Evolutionary conservation across 1,140 invertebrate species (phyloP).

Genomic region (Trichomalopsis sarcophagae): DNA sequence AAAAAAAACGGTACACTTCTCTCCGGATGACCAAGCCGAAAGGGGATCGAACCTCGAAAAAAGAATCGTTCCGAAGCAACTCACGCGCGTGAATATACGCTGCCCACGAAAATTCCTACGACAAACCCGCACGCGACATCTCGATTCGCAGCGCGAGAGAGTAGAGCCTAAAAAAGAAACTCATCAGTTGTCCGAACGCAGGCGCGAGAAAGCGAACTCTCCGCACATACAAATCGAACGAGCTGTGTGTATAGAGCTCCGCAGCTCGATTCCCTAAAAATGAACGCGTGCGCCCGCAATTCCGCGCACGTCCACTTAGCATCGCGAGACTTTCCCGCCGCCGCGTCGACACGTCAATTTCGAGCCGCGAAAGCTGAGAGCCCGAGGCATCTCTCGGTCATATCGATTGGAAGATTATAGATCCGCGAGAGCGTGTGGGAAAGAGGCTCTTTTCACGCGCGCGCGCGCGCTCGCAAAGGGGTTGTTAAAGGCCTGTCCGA

Average conservation of each 20-base stretch:
- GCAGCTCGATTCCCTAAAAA: neutral
- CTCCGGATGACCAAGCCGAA: neutral
- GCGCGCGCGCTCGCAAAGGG: too few species aligned
- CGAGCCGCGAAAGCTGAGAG: neutral
- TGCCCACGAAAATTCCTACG: neutral
- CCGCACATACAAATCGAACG: neutral
- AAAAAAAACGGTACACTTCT: neutral
- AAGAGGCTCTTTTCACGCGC: neutral
- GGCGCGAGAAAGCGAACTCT: neutral
- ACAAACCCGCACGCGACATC: neutral
- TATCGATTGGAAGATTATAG: neutral
- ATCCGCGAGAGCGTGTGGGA: neutral
- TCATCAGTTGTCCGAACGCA: neutral
- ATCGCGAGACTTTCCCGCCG: neutral
- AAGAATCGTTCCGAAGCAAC: neutral
- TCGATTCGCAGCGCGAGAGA: neutral
- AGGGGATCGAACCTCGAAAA: neutral
- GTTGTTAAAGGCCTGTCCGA: neutral
- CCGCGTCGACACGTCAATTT: neutral
- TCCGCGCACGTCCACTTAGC: neutral
- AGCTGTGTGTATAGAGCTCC: too few species aligned
- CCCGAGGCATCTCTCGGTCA: neutral
- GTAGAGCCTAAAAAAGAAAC: neutral
- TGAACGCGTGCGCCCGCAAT: neutral
- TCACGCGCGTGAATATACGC: neutral